Evolutionary conservation across 2,888 invertebrate genomes (phyloP).

Genomic region (Perdita meconis): DNA sequence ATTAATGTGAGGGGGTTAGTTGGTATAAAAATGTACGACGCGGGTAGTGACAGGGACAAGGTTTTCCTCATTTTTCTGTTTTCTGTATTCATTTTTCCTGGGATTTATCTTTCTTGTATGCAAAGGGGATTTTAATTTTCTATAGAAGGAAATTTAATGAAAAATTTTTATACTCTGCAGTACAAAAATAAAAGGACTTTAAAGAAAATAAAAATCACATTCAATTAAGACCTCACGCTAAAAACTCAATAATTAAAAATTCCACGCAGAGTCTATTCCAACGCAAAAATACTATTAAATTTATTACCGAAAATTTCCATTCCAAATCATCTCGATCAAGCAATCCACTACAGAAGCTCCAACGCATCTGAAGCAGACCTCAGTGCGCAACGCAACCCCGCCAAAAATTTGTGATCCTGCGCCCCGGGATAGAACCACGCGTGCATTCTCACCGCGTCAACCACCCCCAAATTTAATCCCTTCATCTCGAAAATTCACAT

Average conservation of each 20-base stretch:
- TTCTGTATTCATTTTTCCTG: background rate
- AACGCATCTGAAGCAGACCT: too few species aligned
- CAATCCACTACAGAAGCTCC: too few species aligned
- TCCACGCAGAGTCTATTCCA: too few species aligned
- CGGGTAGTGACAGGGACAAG: background rate
- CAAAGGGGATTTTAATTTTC: background rate
- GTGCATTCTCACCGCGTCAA: background rate
- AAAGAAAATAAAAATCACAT: too few species aligned
- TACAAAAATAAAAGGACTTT: too few species aligned
- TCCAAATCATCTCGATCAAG: too few species aligned
- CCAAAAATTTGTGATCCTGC: slow-evolving; percentile 5
- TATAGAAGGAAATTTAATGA: background rate
- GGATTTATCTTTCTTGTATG: background rate
- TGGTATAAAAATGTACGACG: slow-evolving; percentile 1
- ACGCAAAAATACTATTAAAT: too few species aligned
- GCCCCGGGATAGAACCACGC: background rate
- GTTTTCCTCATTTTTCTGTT: background rate
- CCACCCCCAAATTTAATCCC: too few species aligned
- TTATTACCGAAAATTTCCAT: too few species aligned
- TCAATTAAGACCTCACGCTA: too few species aligned
- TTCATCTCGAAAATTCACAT: background rate
- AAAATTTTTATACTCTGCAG: background rate
- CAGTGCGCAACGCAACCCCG: slow-evolving; percentile 11
- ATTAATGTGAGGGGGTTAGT: background rate
- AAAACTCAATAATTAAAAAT: too few species aligned